Evolutionary conservation across 2,797 vertebrate genomes (phyloP), one percentile per base, ranked within the genome.

Genomic region (Acipenser ruthenus): DNA sequence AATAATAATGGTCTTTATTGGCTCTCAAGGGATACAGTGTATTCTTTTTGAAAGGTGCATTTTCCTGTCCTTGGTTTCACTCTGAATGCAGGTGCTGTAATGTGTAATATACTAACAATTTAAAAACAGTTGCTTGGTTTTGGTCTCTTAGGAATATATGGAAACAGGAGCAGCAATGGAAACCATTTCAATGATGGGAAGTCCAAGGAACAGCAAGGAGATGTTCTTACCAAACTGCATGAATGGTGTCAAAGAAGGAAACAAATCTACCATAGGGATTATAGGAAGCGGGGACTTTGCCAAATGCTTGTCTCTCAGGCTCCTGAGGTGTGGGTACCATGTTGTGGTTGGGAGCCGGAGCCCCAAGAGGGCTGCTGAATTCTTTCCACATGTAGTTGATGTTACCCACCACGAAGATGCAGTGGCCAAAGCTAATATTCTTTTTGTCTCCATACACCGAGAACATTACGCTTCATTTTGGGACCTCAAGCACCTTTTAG

Each of bases 321-420:
- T 98, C 68, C 90, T 97, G 64, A 87, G 89, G 52, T 87, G 89
- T 0, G 95, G 95, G 60, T 96, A 94, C 75, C 91, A 90, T 0
- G 94, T 99, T 74, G 93, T 94, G 0, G 83, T 99, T 70, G 96
- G 96, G 72, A 98, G 95, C 72, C 92, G 95, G 66, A 92, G 92
- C 49, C 95, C 96, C 37, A 94, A 96, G 67, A 82, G 89, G 23
- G 92, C 91, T 1, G 88, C 93, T 1, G 93, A 94, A 67, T 92
- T 89, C 65, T 97, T 97, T 73, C 96, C 95, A 3, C 95, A 97
- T 0, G 94, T 97, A 68, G 95, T 96, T 65, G 96, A 98, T 48
- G 93, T 99, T 73, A 96, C 94, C 6, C 93, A 97, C 73, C 93
- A 96, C 4, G 94, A 98, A 77, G 95, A 98, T n/a, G 94, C 93